Percentiles rank a stretch among this genome's conserved stretches.
Conservation (phyloP, 2,797 vertebrate genomes). For the Geotrypetes seraphini region DNA sequence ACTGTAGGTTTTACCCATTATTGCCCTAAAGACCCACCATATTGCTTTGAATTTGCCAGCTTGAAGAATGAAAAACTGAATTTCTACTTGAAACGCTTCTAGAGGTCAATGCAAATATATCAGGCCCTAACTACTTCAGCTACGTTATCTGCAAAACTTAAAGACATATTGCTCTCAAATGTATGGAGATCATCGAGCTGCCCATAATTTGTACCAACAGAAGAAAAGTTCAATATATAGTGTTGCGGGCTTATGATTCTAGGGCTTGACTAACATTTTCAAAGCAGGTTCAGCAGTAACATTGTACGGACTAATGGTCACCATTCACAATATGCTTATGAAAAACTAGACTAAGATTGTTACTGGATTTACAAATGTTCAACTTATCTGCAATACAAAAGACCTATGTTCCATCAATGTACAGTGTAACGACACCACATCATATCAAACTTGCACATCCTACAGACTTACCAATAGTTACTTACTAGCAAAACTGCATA, state of each 20-base stretch:
- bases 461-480: slow-evolving; percentile 45
- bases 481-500: slow-evolving; percentile 50
- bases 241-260: slow-evolving; percentile 25
- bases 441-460: slow-evolving; percentile 31
- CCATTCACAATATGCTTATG: slow-evolving; percentile 13
- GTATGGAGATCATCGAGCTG: slow-evolving; percentile 38
- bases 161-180: slow-evolving; percentile 44
- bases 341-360: slow-evolving; percentile 34
- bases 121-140: slow-evolving; percentile 37
- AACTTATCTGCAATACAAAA: slow-evolving; percentile 34
- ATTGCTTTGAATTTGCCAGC: slow-evolving; percentile 48
- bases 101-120: slow-evolving; percentile 38
- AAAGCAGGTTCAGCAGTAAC: slow-evolving; percentile 35
- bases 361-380: slow-evolving; percentile 35
- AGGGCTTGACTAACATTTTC: too few relatives aligned
- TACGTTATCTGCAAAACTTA: slow-evolving; percentile 38
- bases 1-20: slow-evolving; percentile 36
- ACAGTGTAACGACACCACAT: slow-evolving; percentile 48
- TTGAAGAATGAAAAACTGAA: slow-evolving; percentile 35
- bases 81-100: slow-evolving; percentile 29
- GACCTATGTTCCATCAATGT: slow-evolving; percentile 30
- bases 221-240: slow-evolving; percentile 16
- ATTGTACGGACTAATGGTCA: slow-evolving; percentile 23
- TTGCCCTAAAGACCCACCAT: slow-evolving; percentile 37
- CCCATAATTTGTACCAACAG: slow-evolving; percentile 39